Evolutionary conservation across 2,797 vertebrate genomes (phyloP).

Genomic region (Hipposideros larvatus): DNA sequence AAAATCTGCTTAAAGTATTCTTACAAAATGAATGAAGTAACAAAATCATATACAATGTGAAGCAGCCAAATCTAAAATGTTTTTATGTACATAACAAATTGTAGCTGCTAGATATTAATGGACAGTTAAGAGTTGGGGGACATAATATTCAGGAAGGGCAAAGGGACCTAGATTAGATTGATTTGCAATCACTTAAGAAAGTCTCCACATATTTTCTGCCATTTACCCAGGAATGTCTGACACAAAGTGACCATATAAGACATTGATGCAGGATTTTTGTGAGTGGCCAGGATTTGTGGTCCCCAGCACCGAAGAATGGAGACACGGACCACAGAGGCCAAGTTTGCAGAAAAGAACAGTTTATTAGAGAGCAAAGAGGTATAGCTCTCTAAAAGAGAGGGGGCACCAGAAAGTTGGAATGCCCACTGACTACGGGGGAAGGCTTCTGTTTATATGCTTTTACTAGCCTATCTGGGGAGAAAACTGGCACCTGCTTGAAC

Average conservation of each 20-base stretch:
- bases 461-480: no score
- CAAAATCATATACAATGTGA: conserved; percentile 26
- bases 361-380: no score
- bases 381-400: no score
- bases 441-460: no score
- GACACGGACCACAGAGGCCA: no score
- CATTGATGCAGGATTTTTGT: no score
- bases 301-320: no score
- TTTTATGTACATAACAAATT: conserved; percentile 66
- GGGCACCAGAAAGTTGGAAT: no score
- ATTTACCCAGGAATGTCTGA: conserved; percentile 27
- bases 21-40: conserved; percentile 46
- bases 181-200: conserved; percentile 38
- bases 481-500: no score
- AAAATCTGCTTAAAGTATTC: conserved; percentile 44
- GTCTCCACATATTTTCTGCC: background rate
- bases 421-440: no score
- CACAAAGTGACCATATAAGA: background rate
- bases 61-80: conserved; percentile 54
- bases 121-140: conserved; percentile 33
- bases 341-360: no score
- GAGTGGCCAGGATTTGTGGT: no score
- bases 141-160: conserved; percentile 51
- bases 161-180: conserved; percentile 41
- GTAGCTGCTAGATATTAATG: conserved; percentile 41